Base-by-base conservation (phyloP, 2,888 invertebrate species). In the Synanthedon andrenaeformis region DNA sequence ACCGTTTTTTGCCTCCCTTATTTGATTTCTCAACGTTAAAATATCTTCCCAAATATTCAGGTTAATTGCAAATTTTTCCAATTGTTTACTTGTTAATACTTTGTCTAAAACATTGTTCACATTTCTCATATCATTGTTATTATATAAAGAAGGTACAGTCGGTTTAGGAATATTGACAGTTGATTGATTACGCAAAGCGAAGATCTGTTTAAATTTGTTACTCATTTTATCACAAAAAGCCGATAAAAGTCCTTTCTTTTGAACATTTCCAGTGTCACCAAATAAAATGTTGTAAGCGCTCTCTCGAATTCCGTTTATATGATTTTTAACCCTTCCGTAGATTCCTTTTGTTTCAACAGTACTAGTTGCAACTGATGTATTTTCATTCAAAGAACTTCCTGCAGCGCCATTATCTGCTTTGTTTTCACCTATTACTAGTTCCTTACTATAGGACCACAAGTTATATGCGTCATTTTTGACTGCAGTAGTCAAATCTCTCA, bases 381-480 rank as follows among this genome's bases (percentile, higher is more conserved):
- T 45, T 45, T 45, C 14, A 13, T 45, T 12, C 45, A 45, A 12
- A 45, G 45, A 45, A 3, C 49, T 49, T 12, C 49, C 23, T 19
- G 4, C 17, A 49, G 3, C 49, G 23, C 14, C 4, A 35, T 51
- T 52, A n/a, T 14, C 12, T 55, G 49, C 45, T 52, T 23, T 53
- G 14, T 53, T 49, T 14, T 58, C 54, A 41, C 58, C 61, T 10
- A 60, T 60, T 10, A 61, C 51, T 6, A 61, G 28, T 14, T 55
- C 59, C 19, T 61, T 62, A 3, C 64, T 62, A 19, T 56, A 59
- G 10, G 54, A 42, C 49, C 57, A 57, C 52, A 56, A 57, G 5
- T 56, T 54, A 11, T 57, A 56, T 1, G 63, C 51, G 19, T 61
- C 60, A 11, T 58, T 54, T 52, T 53, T 62, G 2, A 61, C 45